These are phyloP conservation scores for Patiria miniata DNA, from an alignment of 35 echinoderm and acorn worm genomes.

Conservation along the genomic window DNA sequence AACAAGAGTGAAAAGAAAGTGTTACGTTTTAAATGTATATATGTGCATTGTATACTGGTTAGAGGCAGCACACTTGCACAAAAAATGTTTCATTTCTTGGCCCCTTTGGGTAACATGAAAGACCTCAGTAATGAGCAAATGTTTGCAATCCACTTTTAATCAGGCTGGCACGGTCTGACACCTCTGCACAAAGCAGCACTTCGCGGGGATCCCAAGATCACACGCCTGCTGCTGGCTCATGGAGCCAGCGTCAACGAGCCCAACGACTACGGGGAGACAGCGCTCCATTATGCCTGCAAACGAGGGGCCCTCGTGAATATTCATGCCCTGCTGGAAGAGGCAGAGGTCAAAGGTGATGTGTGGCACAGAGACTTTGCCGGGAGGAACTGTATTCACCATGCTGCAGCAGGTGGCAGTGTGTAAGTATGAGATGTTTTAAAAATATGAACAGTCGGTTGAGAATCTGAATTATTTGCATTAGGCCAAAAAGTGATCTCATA, in stretches of 20 bases:
- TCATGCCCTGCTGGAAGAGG: slow-evolving; percentile 59
- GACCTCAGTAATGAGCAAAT: too few relatives aligned
- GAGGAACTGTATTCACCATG: slow-evolving; percentile 84
- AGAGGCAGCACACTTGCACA: too few relatives aligned
- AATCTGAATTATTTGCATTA: too few relatives aligned
- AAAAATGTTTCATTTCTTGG: too few relatives aligned
- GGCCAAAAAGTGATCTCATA: too few relatives aligned
- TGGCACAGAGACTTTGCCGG: slow-evolving; percentile 50
- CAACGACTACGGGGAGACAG: slow-evolving; percentile 88
- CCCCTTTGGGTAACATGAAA: too few relatives aligned
- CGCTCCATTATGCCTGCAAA: slow-evolving; percentile 96
- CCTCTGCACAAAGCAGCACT: slow-evolving; percentile 84
- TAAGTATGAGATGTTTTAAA: slow-evolving; percentile 68
- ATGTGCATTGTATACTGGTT: too few relatives aligned
- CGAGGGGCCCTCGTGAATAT: slow-evolving; percentile 76
- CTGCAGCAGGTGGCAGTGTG: slow-evolving; percentile 90
- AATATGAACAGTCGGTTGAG: background rate
- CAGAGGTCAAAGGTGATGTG: slow-evolving; percentile 57
- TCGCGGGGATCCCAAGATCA: slow-evolving; percentile 72
- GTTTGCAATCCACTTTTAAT: too few relatives aligned
- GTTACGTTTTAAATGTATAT: too few relatives aligned
- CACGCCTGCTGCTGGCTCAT: slow-evolving; percentile 68
- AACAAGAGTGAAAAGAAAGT: too few relatives aligned
- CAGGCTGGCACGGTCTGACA: slow-evolving; percentile 92
- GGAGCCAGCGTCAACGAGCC: slow-evolving; percentile 57